Percentiles rank a stretch among this genome's conserved stretches.
phyloP scores from a whole-genome alignment of 2,888 invertebrate species.

The Operophtera brumata region DNA sequence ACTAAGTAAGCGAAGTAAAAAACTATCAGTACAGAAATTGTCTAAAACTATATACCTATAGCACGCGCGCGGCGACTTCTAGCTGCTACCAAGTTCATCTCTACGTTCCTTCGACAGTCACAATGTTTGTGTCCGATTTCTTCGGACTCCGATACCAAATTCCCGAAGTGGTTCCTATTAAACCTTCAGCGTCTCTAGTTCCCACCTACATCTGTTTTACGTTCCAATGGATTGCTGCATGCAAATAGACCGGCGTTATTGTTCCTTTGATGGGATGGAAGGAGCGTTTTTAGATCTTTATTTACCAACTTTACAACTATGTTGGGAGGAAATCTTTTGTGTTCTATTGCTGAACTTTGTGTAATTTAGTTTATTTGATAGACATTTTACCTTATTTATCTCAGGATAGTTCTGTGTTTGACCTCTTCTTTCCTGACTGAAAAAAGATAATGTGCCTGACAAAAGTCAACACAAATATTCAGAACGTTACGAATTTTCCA shows the following conservation, averaged over 20 bases:
- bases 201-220: slow-evolving; percentile 67
- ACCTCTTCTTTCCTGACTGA: not conserved
- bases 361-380: not conserved
- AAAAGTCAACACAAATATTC: too few relatives aligned
- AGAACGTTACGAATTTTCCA: not conserved
- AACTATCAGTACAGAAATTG: too few relatives aligned
- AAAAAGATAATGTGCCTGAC: not conserved
- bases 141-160: too few relatives aligned
- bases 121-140: too few relatives aligned
- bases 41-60: too few relatives aligned
- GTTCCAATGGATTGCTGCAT: slow-evolving; percentile 67
- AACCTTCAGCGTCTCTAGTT: slow-evolving; percentile 12
- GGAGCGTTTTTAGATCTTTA: slow-evolving; percentile 49
- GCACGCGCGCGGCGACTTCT: too few relatives aligned
- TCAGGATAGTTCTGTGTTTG: not conserved
- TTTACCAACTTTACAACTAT: slow-evolving; percentile 35
- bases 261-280: slow-evolving; percentile 52
- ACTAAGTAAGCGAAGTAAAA: too few relatives aligned
- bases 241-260: slow-evolving; percentile 65
- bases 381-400: not conserved
- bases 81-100: too few relatives aligned
- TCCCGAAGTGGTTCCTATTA: too few relatives aligned
- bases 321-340: slow-evolving; percentile 23
- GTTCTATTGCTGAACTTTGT: slow-evolving; percentile 15
- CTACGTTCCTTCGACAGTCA: too few relatives aligned